Conservation (phyloP, 2,888 invertebrate species). For the Erebia palarica region DNA sequence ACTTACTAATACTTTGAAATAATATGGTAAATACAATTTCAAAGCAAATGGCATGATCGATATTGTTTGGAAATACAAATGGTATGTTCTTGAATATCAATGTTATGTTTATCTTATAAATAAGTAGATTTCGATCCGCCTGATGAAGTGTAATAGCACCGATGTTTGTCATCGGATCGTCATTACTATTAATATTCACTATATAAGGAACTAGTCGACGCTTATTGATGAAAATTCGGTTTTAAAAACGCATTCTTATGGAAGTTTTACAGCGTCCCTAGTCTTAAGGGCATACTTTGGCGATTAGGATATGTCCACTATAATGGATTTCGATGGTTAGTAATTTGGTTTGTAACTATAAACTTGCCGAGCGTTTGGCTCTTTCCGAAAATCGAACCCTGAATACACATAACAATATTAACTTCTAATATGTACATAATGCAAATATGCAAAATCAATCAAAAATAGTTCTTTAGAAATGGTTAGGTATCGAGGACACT, state of each 20-base stretch:
- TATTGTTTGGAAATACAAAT: constrained; percentile 15
- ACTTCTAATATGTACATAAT: constrained; percentile 76
- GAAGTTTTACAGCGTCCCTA: constrained; percentile 35
- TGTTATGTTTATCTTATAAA: constrained; percentile 8
- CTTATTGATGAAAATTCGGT: constrained; percentile 18
- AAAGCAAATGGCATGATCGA: constrained; percentile 10
- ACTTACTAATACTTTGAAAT: constrained; percentile 8
- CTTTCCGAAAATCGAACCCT: constrained; percentile 37
- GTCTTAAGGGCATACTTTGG: constrained; percentile 43
- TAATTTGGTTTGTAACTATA: constrained; percentile 43
- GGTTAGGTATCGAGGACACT: constrained; percentile 32
- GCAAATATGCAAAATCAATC: constrained; percentile 49
- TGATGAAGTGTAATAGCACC: constrained; percentile 30
- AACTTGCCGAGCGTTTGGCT: constrained; percentile 27
- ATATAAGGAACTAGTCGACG: constrained; percentile 21
- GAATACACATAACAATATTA: constrained; percentile 54
- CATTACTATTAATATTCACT: constrained; percentile 15
- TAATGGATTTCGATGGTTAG: constrained; percentile 40
- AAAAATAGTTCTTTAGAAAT: constrained; percentile 33
- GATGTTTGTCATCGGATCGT: constrained; percentile 22
- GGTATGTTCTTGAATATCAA: constrained; percentile 11
- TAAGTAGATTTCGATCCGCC: constrained; percentile 21
- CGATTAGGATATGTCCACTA: constrained; percentile 42
- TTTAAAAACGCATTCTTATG: constrained; percentile 18
- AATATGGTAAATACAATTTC: not conserved